These are phyloP conservation scores for Atrichornis clamosus DNA, from an alignment of 2,113 vertebrate species.

Conservation along the genomic window DNA sequence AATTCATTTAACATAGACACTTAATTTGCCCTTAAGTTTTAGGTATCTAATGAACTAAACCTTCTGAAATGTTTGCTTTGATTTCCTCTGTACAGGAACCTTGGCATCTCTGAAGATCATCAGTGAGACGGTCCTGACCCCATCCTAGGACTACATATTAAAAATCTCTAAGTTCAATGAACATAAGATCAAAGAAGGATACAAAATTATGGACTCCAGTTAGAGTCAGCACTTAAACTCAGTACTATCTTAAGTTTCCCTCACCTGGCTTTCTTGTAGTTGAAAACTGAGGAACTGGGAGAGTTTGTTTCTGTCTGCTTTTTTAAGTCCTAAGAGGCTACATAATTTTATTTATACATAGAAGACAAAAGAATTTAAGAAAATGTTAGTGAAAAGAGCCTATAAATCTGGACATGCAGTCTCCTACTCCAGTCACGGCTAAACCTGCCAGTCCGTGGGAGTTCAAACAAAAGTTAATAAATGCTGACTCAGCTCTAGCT, in stretches of 20 bases:
- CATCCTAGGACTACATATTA: not conserved
- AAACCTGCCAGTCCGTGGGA: not conserved
- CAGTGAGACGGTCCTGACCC: not conserved
- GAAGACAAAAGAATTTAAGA: not conserved
- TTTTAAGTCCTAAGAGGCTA: not conserved
- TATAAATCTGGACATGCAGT: not conserved
- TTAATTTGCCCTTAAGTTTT: not conserved
- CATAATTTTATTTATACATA: not conserved
- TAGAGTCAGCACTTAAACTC: not conserved
- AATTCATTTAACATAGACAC: not conserved
- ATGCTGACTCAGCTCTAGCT: not conserved
- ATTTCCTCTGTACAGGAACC: not conserved
- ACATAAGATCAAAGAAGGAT: not conserved
- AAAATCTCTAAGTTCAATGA: not conserved
- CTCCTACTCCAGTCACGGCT: not conserved
- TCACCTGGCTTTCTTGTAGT: not conserved
- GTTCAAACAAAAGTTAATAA: not conserved
- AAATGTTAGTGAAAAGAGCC: not conserved
- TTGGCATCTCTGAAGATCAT: not conserved
- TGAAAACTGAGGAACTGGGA: not conserved
- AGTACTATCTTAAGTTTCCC: not conserved
- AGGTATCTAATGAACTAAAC: not conserved
- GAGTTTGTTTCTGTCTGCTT: not conserved
- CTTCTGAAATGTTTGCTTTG: not conserved
- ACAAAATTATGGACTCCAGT: not conserved